Evolutionary conservation across 2,113 vertebrate genomes (phyloP).

Genomic region (Silurus asotus): DNA sequence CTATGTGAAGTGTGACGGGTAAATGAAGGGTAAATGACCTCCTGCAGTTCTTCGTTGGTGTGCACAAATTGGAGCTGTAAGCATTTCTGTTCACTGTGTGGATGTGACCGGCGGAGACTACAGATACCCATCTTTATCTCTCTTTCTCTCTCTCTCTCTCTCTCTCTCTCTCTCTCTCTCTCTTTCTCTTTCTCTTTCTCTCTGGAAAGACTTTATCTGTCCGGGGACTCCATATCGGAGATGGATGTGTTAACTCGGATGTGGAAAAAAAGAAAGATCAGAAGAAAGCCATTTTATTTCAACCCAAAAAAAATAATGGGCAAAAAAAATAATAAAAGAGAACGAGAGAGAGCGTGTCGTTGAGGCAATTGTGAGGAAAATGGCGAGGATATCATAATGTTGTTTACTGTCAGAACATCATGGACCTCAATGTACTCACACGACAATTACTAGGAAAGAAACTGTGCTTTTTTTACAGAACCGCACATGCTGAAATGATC

Average conservation of each 20-base stretch:
- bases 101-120: slow-evolving; percentile 1
- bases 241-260: slow-evolving; percentile 35
- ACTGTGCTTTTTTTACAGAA: background rate
- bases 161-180: slow-evolving; percentile 7
- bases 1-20: background rate
- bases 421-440: background rate
- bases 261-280: background rate
- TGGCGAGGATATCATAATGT: background rate
- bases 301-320: background rate
- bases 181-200: background rate
- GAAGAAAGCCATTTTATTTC: background rate
- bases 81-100: slow-evolving; percentile 34
- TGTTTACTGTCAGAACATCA: slow-evolving; percentile 36
- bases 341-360: background rate
- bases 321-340: background rate
- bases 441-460: background rate
- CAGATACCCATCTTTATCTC: background rate
- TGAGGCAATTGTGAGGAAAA: background rate
- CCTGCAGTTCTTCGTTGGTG: slow-evolving; percentile 3
- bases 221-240: slow-evolving; percentile 30
- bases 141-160: background rate
- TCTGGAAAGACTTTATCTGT: slow-evolving; percentile 33
- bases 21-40: slow-evolving; percentile 1
- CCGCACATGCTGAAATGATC: background rate
- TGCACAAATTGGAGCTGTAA: slow-evolving; percentile 21